A percentile compares a stretch with the other conserved stretches of the same genome.
phyloP scores from a whole-genome alignment of 2,113 vertebrate species.

The Lophochroa leadbeateri region DNA sequence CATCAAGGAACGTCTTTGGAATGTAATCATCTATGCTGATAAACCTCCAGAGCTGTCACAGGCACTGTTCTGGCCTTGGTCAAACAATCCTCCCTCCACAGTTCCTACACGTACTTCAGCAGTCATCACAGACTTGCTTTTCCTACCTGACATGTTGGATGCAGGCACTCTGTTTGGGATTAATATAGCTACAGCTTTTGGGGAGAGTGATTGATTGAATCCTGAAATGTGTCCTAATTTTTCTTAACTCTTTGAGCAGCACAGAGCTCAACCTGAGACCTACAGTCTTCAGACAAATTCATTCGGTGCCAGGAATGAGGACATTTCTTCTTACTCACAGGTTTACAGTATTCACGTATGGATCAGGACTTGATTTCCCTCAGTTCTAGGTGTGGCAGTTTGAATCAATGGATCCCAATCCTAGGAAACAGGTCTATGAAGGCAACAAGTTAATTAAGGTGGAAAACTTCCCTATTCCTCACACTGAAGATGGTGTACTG shows the following conservation, averaged over 20 bases:
- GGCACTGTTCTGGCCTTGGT: neutral
- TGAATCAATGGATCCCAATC: neutral
- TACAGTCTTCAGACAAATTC: neutral
- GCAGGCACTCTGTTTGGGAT: neutral
- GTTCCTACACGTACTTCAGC: rapidly evolving
- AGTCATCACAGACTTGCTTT: neutral
- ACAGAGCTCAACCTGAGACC: neutral
- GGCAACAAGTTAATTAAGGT: neutral
- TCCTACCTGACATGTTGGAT: neutral
- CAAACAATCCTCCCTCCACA: neutral
- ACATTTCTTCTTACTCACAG: neutral
- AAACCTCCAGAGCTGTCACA: neutral
- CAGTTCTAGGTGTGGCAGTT: neutral
- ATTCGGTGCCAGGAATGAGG: neutral
- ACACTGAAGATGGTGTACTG: neutral
- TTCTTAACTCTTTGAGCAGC: neutral
- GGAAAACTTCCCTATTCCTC: neutral
- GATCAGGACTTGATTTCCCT: neutral
- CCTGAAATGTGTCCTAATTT: neutral
- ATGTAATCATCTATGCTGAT: neutral
- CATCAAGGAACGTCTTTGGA: neutral
- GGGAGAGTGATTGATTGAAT: neutral
- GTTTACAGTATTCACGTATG: neutral
- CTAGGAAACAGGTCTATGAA: neutral
- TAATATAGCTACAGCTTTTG: neutral